Evolutionary conservation across 2,797 vertebrate species (phyloP), one percentile per base, ranked within the genome.

Genomic region (Craterocephalus amniculus): DNA sequence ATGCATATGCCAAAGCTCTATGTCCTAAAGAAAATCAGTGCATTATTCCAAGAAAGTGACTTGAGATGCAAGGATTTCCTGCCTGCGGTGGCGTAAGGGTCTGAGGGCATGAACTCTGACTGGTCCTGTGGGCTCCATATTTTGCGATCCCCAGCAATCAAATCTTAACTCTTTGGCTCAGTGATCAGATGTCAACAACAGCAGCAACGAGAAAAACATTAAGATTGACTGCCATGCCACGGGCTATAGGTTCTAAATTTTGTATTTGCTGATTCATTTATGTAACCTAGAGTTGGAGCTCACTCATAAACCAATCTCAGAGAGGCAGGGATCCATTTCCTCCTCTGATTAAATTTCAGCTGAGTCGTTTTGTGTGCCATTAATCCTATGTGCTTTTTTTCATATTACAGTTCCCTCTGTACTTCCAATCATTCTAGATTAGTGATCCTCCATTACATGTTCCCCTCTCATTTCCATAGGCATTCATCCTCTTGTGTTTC

Each of bases 391-490:
- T 66, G 63, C 63, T 83, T 75, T 83, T 79, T 78, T 83, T 76
- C 43, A 57, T 55, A 73, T 81, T 65, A 63, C 43, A 2, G 0
- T 69, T 81, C 65, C 63, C 69, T 76, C 70, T 78, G 63, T 74
- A 85, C 52, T 63, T 87, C 74, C 74, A 84, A 71, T 89, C 83
- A 81, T 77, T 78, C 65, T 35, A 85, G 83, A 89, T 89, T 87
- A 91, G 80, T 38, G 7, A 54, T 74, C 76, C 72, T 69, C 81
- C 78, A 77, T 88, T 84, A 76, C 78, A 74, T 58, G 55, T 67
- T 72, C 82, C 49, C 22, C 36, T 78, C 83, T 85, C 71, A 82
- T 88, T 88, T 88, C 72, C 69, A 88, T 83, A 71, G 64, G 63
- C 80, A 76, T 88, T 84, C 65, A 83, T 86, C 72, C 60, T 74